Conservation (phyloP, 2,888 invertebrate genomes). For the Sthenelais limicola region DNA sequence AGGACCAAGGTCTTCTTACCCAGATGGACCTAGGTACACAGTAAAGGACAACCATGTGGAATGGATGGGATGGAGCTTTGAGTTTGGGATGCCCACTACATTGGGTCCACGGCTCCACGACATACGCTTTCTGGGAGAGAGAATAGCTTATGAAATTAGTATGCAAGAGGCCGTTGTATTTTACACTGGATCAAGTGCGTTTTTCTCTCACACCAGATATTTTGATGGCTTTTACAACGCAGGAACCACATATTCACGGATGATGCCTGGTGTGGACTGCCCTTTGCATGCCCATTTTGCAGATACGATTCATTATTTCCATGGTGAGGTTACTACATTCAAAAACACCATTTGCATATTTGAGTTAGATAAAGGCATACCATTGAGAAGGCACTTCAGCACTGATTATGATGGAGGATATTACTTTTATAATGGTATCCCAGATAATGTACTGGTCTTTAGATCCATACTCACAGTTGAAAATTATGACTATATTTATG, state of each 20-base stretch:
- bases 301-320: constrained; percentile 56
- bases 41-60: constrained; percentile 58
- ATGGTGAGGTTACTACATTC: constrained; percentile 47
- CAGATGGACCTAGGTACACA: constrained; percentile 62
- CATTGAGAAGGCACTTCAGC: constrained; percentile 59
- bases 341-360: constrained; percentile 59
- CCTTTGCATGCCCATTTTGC: constrained; percentile 60
- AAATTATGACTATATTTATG: constrained; percentile 65
- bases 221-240: constrained; percentile 57
- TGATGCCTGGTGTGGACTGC: constrained; percentile 65
- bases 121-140: constrained; percentile 11
- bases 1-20: constrained; percentile 62
- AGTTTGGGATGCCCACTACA: constrained; percentile 59
- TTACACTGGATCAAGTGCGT: constrained; percentile 58
- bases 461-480: constrained; percentile 60
- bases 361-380: constrained; percentile 60
- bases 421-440: constrained; percentile 56
- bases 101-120: constrained; percentile 52
- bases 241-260: constrained; percentile 53
- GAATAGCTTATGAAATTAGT: constrained; percentile 20
- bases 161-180: constrained; percentile 62
- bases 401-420: constrained; percentile 36
- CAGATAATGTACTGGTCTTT: constrained; percentile 60
- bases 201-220: constrained; percentile 54
- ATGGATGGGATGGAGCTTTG: constrained; percentile 64